A percentile compares a stretch with the other conserved stretches of the same genome.
Conservation (phyloP, 1,140 invertebrate genomes). For the Trachymyrmex septentrionalis region DNA sequence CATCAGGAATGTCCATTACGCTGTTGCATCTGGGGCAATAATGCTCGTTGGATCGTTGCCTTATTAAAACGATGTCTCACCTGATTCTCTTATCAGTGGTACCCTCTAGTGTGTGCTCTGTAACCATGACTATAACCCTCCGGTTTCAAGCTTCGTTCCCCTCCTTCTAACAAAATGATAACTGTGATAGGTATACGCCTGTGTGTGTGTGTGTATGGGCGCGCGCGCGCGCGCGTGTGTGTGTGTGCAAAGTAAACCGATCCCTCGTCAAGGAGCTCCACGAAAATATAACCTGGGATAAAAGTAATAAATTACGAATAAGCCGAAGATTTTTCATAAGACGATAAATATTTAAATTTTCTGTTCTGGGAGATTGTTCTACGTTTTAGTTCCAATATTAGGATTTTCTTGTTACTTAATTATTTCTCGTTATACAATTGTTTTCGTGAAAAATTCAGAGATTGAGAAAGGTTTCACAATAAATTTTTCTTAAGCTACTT, state of each 20-base stretch:
- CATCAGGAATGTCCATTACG: conserved; percentile 11
- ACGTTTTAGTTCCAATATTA: background rate
- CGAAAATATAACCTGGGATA: conserved; percentile 52
- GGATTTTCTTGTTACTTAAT: too few species aligned
- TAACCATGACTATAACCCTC: conserved; percentile 81
- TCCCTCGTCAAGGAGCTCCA: conserved; percentile 49
- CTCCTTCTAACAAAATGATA: conserved; percentile 71
- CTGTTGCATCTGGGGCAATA: conserved; percentile 69
- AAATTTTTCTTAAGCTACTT: background rate
- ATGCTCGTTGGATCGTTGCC: conserved; percentile 61
- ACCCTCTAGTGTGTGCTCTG: conserved; percentile 80
- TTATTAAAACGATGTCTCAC: conserved; percentile 75
- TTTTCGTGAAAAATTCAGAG: background rate
- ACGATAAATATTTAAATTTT: background rate
- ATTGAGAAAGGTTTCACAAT: background rate
- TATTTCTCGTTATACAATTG: background rate
- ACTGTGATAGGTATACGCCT: conserved; percentile 41
- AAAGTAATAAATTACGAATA: conserved; percentile 26
- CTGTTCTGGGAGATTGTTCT: background rate
- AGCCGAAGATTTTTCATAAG: conserved; percentile 1
- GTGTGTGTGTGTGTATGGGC: background rate
- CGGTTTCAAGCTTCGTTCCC: conserved; percentile 46
- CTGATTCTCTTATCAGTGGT: conserved; percentile 81
- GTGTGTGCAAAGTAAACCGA: conserved; percentile 51
- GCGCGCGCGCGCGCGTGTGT: too few species aligned